Conservation (phyloP, 2,113 vertebrate species). For the Hepsetus odoe region DNA sequence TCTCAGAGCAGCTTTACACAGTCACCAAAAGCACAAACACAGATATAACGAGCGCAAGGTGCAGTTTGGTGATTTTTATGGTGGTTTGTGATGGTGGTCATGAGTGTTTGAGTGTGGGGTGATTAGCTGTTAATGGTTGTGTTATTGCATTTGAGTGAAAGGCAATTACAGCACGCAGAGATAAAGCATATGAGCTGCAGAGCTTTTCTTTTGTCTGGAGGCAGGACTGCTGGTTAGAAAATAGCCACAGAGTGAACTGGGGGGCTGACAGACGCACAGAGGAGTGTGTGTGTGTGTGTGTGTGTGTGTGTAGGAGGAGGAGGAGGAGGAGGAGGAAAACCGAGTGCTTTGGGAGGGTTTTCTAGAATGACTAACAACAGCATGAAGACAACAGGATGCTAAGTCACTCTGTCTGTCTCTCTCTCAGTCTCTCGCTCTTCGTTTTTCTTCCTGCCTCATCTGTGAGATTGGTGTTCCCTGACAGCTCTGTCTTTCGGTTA, state of each 20-base stretch:
- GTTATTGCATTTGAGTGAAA: constrained; percentile 72
- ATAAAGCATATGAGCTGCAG: constrained; percentile 54
- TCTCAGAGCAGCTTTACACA: constrained; percentile 13
- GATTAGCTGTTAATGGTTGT: constrained; percentile 74
- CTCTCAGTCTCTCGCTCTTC: constrained; percentile 32
- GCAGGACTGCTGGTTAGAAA: constrained; percentile 49
- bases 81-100: constrained; percentile 74
- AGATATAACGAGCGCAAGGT: not conserved
- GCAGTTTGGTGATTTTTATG: constrained; percentile 62
- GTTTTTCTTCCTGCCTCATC: constrained; percentile 29
- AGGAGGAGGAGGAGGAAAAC: constrained; percentile 27
- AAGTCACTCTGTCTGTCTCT: not conserved
- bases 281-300: constrained; percentile 10
- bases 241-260: constrained; percentile 29
- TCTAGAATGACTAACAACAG: constrained; percentile 52
- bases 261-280: constrained; percentile 26
- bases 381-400: constrained; percentile 41
- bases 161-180: constrained; percentile 55
- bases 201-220: constrained; percentile 58
- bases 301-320: too few species aligned
- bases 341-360: constrained; percentile 45
- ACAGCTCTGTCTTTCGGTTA: constrained; percentile 51
- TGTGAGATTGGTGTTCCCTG: constrained; percentile 22
- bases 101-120: constrained; percentile 67
- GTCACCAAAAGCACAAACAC: not conserved